phyloP scores from a whole-genome alignment of 2,888 invertebrate genomes.

The Agrochola circellaris region DNA sequence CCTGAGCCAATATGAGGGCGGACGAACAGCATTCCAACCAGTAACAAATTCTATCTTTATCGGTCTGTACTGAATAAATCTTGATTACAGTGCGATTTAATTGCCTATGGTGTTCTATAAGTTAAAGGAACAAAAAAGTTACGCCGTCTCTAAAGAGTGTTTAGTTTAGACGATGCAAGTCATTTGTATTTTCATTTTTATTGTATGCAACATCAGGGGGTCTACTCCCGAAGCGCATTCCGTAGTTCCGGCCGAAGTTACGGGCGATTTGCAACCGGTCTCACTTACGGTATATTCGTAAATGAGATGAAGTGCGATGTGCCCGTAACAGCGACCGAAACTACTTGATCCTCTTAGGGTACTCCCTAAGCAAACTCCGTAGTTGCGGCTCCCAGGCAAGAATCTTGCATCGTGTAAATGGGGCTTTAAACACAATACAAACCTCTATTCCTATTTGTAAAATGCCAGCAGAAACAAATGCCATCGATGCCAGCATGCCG shows the following conservation, averaged over 20 bases:
- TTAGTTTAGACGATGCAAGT: too few species aligned
- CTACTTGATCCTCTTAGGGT: too few species aligned
- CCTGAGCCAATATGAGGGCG: neutral
- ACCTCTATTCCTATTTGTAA: conserved; percentile 91
- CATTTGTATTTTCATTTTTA: too few species aligned
- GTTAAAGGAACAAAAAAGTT: neutral
- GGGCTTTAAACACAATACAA: neutral
- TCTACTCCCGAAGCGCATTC: too few species aligned
- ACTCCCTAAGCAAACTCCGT: too few species aligned
- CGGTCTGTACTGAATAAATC: neutral
- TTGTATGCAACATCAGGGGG: too few species aligned
- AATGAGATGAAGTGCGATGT: too few species aligned
- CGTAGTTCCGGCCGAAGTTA: too few species aligned
- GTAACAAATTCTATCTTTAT: neutral
- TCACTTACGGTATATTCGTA: too few species aligned
- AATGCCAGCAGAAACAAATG: conserved; percentile 92
- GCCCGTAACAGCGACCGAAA: too few species aligned
- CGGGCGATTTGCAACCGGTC: too few species aligned
- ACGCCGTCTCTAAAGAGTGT: neutral
- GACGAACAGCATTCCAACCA: neutral
- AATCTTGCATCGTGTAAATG: neutral
- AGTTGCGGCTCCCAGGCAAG: too few species aligned
- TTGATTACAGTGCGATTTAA: neutral
- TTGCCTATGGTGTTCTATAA: neutral
- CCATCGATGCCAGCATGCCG: conserved; percentile 83